Base-by-base conservation (phyloP, 1,140 invertebrate genomes). In the Protaetia brevitarsis region DNA sequence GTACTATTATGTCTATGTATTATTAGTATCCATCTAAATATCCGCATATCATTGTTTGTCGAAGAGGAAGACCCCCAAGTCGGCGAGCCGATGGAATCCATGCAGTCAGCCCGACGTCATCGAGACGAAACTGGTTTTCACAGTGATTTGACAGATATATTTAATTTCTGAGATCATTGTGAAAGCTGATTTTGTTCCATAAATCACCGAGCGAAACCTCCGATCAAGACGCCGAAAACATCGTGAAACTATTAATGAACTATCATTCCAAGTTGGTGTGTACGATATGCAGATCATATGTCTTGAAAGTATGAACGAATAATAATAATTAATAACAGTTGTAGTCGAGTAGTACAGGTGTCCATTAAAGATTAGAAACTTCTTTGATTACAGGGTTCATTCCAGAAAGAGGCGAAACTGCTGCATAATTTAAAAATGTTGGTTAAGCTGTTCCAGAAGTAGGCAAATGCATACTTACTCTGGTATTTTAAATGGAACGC, bases 131-230 rank as follows among this genome's bases (percentile, higher is more conserved):
- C 89, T 89, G 89, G 90, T 91, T 92, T 92, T 92, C 90, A 90
- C 89, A 91, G 88, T 92, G 90, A 89, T 92, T 90, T 91, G 87
- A 86, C 88, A 91, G 89, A 90, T 89, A 82, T 81, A 84, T 88
- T 82, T 80, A 79, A 86, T 87, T 45, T 91, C 89, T 92, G 90
- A 92, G 90, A 92, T 92, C 90, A 92, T 92, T 92, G 89, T 92
- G 90, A 92, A 92, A 92, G 89, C 90, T 92, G 87, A 90, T 92
- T 92, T 91, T 89, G 90, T 91, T 87, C 41, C 81, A 76, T 79
- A 73, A 75, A 70, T 78, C 77, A 69, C 63, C 69, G 45, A 36
- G 26, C 26, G 19, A 51, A 23, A 51, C 19, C 41, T 23, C 41
- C 19, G 41, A 8, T 51, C 13, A 37, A 13, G 11, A 37, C 34